Percentiles rank a stretch among this genome's conserved stretches.
Conservation (phyloP, 2,797 vertebrate genomes). For the Coccyzus lansbergi region DNA sequence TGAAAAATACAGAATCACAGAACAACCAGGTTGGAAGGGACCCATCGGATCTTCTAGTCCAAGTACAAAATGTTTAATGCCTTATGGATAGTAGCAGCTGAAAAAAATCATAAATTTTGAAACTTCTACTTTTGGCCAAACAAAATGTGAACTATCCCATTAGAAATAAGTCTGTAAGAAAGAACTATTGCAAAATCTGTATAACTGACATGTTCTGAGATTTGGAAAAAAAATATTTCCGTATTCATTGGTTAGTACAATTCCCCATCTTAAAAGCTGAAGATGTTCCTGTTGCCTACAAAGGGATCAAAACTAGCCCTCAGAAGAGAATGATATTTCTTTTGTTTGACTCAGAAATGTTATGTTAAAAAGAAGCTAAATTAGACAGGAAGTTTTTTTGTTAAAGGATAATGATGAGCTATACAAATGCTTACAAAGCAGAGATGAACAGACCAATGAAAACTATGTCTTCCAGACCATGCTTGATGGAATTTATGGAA, state of each 20-base stretch:
- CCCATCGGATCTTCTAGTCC: no score
- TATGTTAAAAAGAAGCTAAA: not conserved
- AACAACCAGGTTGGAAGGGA: no score
- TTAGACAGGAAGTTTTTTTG: not conserved
- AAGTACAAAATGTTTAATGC: not conserved
- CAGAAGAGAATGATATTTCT: not conserved
- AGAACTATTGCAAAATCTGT: not conserved
- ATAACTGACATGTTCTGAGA: not conserved
- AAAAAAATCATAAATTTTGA: not conserved
- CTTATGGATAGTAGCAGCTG: not conserved
- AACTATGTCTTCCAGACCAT: not conserved
- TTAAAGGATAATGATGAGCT: not conserved
- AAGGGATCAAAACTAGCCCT: not conserved
- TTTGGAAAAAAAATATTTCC: not conserved
- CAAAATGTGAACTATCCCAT: not conserved
- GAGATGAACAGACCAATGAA: not conserved
- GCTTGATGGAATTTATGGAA: constrained; percentile 10
- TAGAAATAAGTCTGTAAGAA: not conserved
- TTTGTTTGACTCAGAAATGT: not conserved
- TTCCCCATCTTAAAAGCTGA: not conserved
- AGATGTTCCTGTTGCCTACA: not conserved
- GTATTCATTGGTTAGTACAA: not conserved
- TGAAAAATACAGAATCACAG: not conserved
- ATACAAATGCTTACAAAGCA: not conserved
- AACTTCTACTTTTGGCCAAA: not conserved